phyloP scores from a whole-genome alignment of 2,113 vertebrate genomes.

The Pollachius pollachius region DNA sequence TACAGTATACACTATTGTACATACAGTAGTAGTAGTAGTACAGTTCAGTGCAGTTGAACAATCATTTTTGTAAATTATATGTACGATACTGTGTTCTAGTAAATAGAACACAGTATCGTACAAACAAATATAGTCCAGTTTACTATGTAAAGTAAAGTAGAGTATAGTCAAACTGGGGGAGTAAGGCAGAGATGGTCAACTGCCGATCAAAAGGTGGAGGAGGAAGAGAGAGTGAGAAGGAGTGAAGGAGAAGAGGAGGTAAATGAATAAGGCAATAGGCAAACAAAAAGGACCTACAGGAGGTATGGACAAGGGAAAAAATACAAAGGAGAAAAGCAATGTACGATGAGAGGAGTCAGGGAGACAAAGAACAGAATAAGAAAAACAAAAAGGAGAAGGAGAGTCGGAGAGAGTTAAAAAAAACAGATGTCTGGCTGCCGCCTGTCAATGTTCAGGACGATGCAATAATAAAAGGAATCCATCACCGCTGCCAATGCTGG shows the following conservation, averaged over 20 bases:
- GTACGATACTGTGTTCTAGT: too few relatives aligned
- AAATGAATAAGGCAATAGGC: neutral
- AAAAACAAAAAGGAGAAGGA: neutral
- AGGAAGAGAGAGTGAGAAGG: neutral
- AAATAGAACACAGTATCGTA: too few relatives aligned
- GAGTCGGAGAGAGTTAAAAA: slow-evolving; percentile 1
- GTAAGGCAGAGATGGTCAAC: neutral
- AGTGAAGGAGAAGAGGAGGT: neutral
- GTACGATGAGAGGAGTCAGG: neutral
- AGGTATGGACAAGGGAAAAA: neutral
- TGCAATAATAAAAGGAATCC: neutral
- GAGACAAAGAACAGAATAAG: neutral
- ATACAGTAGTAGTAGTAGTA: too few relatives aligned
- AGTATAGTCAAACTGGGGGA: neutral
- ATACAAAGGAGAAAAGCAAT: neutral
- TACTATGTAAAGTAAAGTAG: too few relatives aligned
- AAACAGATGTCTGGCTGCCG: neutral
- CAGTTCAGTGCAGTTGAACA: too few relatives aligned
- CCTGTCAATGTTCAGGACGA: too few relatives aligned
- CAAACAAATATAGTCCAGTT: too few relatives aligned
- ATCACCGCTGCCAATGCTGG: neutral
- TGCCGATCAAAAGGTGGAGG: neutral
- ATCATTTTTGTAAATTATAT: too few relatives aligned
- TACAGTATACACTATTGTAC: too few relatives aligned
- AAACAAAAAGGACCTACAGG: neutral